Percentiles rank a stretch among this genome's conserved stretches.
phyloP scores from a whole-genome alignment of 2,888 invertebrate species.

The Anagyrus pseudococci region DNA sequence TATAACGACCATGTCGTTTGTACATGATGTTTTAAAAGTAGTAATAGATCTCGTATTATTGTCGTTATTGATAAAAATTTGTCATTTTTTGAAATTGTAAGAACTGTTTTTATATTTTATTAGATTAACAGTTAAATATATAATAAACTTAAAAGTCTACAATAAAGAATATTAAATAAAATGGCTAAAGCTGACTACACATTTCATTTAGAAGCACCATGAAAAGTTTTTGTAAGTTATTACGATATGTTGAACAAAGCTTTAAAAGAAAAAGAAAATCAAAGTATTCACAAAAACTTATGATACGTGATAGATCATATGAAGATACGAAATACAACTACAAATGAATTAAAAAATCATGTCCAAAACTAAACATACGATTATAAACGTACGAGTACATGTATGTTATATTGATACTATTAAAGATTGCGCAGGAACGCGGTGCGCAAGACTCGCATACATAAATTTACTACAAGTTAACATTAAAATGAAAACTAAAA shows the following conservation, averaged over 20 bases:
- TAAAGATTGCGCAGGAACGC: constrained; percentile 27
- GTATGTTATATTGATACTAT: constrained; percentile 18
- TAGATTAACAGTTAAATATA: constrained; percentile 13
- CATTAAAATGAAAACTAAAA: constrained; percentile 25
- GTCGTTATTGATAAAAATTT: constrained; percentile 14
- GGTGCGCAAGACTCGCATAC: constrained; percentile 25
- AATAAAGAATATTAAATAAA: constrained; percentile 15
- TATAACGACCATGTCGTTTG: not conserved
- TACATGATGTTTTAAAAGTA: constrained; percentile 16
- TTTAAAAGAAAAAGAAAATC: no score
- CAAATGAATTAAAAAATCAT: constrained; percentile 7
- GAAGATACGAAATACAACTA: not conserved
- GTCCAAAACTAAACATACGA: constrained; percentile 22
- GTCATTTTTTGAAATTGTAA: constrained; percentile 22
- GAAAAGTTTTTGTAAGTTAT: constrained; percentile 17
- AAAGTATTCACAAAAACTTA: no score
- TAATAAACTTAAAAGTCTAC: constrained; percentile 11
- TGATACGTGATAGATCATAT: no score
- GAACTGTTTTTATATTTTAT: constrained; percentile 34
- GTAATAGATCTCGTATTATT: constrained; percentile 30
- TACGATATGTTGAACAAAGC: constrained; percentile 11
- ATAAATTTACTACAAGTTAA: constrained; percentile 23
- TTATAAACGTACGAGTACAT: constrained; percentile 19
- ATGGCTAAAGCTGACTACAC: constrained; percentile 8
- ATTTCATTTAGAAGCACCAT: constrained; percentile 16